Conservation (phyloP, 2,888 invertebrate genomes). For the Altica lythri region DNA sequence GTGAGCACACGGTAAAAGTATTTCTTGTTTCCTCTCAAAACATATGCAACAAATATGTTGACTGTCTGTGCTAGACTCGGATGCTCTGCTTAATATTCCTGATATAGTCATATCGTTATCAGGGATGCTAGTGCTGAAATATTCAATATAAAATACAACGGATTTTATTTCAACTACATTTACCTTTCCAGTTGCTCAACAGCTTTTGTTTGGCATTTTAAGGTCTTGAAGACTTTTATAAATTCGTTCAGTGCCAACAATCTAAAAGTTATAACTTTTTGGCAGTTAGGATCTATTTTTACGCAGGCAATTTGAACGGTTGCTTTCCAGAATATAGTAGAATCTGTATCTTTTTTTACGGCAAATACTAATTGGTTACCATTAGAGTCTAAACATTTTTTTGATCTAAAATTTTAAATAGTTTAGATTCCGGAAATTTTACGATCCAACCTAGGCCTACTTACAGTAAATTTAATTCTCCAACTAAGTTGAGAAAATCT, state of each 20-base stretch:
- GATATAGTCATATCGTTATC: constrained; percentile 51
- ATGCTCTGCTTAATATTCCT: constrained; percentile 50
- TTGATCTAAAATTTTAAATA: constrained; percentile 60
- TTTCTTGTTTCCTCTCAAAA: constrained; percentile 70
- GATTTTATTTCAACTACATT: not conserved
- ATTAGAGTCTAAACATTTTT: constrained; percentile 63
- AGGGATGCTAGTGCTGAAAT: constrained; percentile 1
- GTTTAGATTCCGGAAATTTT: too few species aligned
- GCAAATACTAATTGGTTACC: constrained; percentile 69
- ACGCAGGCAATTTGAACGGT: constrained; percentile 69
- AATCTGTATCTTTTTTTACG: constrained; percentile 67
- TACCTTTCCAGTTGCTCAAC: constrained; percentile 50
- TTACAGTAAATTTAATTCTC: constrained; percentile 67
- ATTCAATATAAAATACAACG: not conserved
- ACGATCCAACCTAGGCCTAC: constrained; percentile 41
- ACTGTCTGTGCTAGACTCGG: constrained; percentile 43
- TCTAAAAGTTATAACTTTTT: constrained; percentile 63
- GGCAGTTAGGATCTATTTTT: constrained; percentile 62
- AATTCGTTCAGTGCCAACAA: constrained; percentile 68
- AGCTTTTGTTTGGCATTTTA: constrained; percentile 58
- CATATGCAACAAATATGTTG: constrained; percentile 71
- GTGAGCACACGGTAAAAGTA: constrained; percentile 72
- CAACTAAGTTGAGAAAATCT: constrained; percentile 63
- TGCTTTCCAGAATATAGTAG: constrained; percentile 70
- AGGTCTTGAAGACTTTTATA: constrained; percentile 64